phyloP scores from a whole-genome alignment of 2,113 vertebrate species.

The Phoenicopterus ruber region DNA sequence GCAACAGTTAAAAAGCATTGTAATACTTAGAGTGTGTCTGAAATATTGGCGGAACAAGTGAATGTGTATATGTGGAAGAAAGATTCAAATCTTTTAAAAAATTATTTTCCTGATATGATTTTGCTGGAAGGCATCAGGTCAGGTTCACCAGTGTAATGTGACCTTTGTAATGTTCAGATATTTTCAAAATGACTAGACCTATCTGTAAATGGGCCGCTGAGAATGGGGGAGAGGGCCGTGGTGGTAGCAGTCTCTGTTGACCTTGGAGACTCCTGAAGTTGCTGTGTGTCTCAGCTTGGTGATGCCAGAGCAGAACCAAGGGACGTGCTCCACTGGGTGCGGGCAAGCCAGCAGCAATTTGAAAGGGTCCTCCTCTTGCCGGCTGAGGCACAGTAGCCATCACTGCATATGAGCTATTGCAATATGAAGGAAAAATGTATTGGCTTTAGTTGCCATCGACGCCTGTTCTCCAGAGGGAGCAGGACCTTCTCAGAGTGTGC shows the following conservation, averaged over 20 bases:
- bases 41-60: background rate
- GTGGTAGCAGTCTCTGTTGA: background rate
- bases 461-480: background rate
- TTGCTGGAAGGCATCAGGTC: background rate
- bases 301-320: background rate
- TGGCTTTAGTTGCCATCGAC: background rate
- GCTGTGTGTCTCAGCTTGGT: background rate
- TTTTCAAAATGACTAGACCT: background rate
- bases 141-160: background rate
- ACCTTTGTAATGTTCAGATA: background rate
- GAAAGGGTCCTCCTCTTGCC: background rate
- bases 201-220: background rate
- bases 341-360: background rate
- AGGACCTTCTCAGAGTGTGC: background rate
- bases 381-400: background rate
- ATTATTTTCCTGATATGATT: background rate
- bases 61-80: background rate
- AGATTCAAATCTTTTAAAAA: background rate
- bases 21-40: background rate
- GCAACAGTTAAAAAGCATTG: background rate
- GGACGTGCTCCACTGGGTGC: background rate
- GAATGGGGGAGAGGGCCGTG: accelerated
- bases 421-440: background rate
- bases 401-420: background rate
- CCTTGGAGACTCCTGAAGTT: background rate